Conservation (phyloP, 2,888 invertebrate species). For the Lordiphosa andalusiaca region DNA sequence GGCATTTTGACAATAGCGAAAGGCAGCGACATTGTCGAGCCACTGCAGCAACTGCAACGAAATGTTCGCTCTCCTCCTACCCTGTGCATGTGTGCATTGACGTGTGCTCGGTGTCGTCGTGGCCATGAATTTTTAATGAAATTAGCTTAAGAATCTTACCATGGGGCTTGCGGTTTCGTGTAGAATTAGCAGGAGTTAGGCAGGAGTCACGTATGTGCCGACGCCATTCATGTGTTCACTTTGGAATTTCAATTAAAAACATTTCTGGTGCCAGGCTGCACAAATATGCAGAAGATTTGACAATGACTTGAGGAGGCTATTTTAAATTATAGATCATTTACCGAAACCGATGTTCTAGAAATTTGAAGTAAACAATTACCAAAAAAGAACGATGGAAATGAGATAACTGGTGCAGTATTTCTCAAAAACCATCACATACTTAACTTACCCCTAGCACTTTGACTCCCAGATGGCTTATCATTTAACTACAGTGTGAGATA, state of each 20-base stretch:
- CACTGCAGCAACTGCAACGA: slow-evolving; percentile 19
- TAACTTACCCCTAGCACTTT: no score
- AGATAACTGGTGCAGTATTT: no score
- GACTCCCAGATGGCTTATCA: no score
- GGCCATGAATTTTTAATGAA: slow-evolving; percentile 72
- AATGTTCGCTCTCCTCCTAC: slow-evolving; percentile 2
- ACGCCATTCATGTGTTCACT: slow-evolving; percentile 23
- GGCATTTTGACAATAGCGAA: slow-evolving; percentile 30
- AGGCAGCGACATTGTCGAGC: background rate
- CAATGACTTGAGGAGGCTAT: no score
- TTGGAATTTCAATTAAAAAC: slow-evolving; percentile 25
- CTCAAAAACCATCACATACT: no score
- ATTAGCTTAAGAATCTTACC: slow-evolving; percentile 64
- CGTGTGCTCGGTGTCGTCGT: slow-evolving; percentile 41
- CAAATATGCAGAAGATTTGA: background rate
- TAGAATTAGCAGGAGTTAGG: slow-evolving; percentile 11
- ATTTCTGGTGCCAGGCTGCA: slow-evolving; percentile 6
- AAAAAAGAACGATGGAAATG: no score
- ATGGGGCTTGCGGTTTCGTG: slow-evolving; percentile 43
- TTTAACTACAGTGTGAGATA: no score
- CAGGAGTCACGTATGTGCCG: slow-evolving; percentile 12
- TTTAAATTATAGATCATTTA: no score
- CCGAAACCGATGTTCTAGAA: no score
- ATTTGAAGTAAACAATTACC: no score
- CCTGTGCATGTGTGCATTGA: slow-evolving; percentile 32